Base-by-base conservation (phyloP, 2,888 invertebrate species). In the Euzophera pinguis region DNA sequence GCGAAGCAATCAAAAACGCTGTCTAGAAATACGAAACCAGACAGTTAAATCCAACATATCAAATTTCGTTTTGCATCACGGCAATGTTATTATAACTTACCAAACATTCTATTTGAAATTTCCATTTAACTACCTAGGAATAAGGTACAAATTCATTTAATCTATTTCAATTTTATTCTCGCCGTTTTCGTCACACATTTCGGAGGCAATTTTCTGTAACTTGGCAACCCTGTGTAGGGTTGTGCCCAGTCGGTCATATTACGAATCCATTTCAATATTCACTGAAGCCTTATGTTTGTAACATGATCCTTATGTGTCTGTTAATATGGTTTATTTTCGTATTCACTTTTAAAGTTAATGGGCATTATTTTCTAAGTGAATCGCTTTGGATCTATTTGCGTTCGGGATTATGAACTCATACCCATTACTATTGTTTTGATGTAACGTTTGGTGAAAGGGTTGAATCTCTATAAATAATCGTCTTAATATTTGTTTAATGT, bases 181-280 rank as follows among this genome's bases (percentile, higher is more conserved):
- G 10, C 47, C 32, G 27, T 39, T 38, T 22, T 49, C 49, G 29
- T 14, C 29, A 37, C 37, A 37, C 39, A 39, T 39, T 49, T 59
- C 52, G 53, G 58, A 65, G 59, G 63, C 65, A 70, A 74, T 71
- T 72, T 69, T 62, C 62, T 61, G 71, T 75, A 67, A 65, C 76
- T 65, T 67, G 73, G 73, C 75, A 82, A 75, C 81, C 75, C 75
- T 75, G 62, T 55, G 54, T 59, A 58, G 61, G 61, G 58, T 63
- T 60, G 60, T 63, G 60, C 54, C 65, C 59, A 58, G 58, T 65
- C 64, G 54, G 55, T 56, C 56, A 58, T 59, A 61, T 63, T 61
- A 62, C 59, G 61, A 64, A 62, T 67, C 60, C 55, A 57, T 60
- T 65, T 65, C 53, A 64, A 64, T 63, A 63, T 59, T 59, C 55